Evolutionary conservation across 2,113 vertebrate genomes (phyloP).

Genomic region (Odontesthes bonariensis): DNA sequence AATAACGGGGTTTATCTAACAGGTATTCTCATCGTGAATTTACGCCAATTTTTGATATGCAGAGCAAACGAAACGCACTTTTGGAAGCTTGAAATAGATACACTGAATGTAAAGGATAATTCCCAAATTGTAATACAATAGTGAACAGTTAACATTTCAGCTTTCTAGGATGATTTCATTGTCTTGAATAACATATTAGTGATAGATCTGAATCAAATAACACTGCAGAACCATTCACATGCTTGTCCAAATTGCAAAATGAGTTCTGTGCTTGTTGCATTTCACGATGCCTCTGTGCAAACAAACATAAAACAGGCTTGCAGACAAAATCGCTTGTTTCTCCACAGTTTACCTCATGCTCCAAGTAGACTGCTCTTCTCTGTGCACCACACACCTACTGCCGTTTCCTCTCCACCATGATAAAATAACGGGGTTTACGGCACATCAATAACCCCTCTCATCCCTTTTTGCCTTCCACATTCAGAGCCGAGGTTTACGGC

Average conservation of each 20-base stretch:
- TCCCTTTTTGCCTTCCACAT: conserved; percentile 78
- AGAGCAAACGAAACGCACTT: neutral
- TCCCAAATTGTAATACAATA: too few species aligned
- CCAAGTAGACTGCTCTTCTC: conserved; percentile 9
- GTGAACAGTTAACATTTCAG: too few species aligned
- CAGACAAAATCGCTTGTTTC: conserved; percentile 4
- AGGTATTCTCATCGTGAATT: neutral
- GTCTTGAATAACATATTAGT: neutral
- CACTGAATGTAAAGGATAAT: too few species aligned
- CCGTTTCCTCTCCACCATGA: conserved; percentile 78
- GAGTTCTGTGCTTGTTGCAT: conserved; percentile 7
- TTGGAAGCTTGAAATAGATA: too few species aligned
- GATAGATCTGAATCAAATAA: conserved; percentile 14
- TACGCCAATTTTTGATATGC: neutral
- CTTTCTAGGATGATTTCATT: too few species aligned
- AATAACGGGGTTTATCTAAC: neutral
- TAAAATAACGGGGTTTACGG: conserved; percentile 83
- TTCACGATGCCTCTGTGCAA: conserved; percentile 12
- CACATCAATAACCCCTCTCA: conserved; percentile 86
- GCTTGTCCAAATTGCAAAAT: conserved; percentile 19
- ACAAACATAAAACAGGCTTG: conserved; percentile 12
- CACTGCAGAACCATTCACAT: conserved; percentile 32
- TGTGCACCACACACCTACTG: conserved; percentile 39
- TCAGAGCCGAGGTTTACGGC: conserved; percentile 79
- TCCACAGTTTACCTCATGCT: conserved; percentile 29